These are phyloP conservation scores for Cyclophora punctaria DNA, from an alignment of 2,888 invertebrate genomes.

Conservation along the genomic window DNA sequence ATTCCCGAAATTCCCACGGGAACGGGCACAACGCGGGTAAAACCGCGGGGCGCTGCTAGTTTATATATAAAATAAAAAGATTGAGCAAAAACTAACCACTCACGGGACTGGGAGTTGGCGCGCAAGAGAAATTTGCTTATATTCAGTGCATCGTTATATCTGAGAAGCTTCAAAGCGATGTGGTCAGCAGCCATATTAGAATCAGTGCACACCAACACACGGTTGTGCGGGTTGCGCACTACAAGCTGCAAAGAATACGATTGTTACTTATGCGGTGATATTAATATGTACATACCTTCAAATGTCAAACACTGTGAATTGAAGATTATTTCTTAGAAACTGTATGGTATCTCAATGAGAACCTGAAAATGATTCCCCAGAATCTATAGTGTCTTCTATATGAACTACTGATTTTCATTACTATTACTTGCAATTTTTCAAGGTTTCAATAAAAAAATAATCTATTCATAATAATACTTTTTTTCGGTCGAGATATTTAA, in stretches of 20 bases:
- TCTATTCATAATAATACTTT: no score
- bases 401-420: no score
- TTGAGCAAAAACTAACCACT: conserved; percentile 34
- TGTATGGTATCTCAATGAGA: no score
- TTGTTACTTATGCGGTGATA: not conserved
- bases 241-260: conserved; percentile 28
- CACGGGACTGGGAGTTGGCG: conserved; percentile 43
- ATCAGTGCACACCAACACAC: conserved; percentile 38
- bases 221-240: conserved; percentile 23
- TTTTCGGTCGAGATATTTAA: no score
- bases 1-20: no score
- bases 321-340: no score
- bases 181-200: conserved; percentile 47
- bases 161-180: conserved; percentile 34
- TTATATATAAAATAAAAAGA: not conserved
- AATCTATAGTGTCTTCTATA: no score
- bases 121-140: conserved; percentile 42
- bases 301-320: no score
- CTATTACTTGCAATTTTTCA: no score
- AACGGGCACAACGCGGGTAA: not conserved
- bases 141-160: conserved; percentile 36
- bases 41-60: not conserved
- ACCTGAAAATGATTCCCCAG: no score
- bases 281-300: no score
- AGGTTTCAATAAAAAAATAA: no score